Conservation (phyloP, 2,797 vertebrate species). For the Sebastes trivittatus region DNA sequence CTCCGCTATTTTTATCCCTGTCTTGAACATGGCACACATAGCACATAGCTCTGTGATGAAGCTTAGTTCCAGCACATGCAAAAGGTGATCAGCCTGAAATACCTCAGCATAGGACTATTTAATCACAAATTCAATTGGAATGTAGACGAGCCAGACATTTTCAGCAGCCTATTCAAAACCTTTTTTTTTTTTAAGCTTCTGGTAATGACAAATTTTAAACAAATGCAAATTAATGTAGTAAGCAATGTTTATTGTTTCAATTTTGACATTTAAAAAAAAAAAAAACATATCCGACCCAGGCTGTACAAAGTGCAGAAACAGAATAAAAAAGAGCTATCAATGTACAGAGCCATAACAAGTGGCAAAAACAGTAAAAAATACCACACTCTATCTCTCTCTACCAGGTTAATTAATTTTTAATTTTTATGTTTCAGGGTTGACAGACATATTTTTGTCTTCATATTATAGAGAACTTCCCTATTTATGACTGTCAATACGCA, state of each 20-base stretch:
- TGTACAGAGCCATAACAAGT: no score
- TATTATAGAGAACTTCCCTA: not conserved
- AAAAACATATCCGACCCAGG: no score
- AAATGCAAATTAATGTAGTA: not conserved
- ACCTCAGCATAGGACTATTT: not conserved
- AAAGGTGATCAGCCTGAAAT: not conserved
- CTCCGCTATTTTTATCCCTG: slow-evolving; percentile 2
- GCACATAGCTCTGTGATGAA: not conserved
- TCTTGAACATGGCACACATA: slow-evolving; percentile 1
- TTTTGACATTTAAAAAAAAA: no score
- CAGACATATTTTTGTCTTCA: not conserved
- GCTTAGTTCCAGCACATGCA: not conserved
- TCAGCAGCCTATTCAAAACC: no score
- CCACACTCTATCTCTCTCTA: no score
- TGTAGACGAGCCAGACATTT: not conserved
- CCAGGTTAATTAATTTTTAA: no score
- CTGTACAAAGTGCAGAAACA: no score
- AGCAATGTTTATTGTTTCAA: no score
- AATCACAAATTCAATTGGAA: not conserved
- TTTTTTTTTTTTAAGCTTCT: not conserved
- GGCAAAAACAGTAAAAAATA: no score
- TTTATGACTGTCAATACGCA: not conserved
- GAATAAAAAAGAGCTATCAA: no score
- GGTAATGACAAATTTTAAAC: not conserved
- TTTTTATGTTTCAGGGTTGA: not conserved